phyloP scores from a whole-genome alignment of 2,888 invertebrate species.

The Encarsia formosa region DNA sequence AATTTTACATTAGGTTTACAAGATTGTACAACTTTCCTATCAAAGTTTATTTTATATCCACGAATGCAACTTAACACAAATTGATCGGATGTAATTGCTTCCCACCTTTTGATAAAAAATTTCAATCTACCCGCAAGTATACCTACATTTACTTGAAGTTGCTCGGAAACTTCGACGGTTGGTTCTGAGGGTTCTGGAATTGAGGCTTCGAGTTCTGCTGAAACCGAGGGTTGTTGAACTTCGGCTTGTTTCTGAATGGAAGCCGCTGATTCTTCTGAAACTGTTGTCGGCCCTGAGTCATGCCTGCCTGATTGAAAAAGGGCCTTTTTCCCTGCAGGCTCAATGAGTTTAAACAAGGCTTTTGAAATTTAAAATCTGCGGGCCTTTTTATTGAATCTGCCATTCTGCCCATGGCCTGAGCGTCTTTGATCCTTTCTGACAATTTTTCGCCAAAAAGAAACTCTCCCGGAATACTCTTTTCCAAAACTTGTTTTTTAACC shows the following conservation, averaged over 20 bases:
- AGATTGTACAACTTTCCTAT: not conserved
- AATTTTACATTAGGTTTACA: not conserved
- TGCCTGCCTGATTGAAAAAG: not conserved
- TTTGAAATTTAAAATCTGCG: not conserved
- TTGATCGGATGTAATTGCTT: conserved; percentile 3
- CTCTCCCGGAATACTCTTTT: not conserved
- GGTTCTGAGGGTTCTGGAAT: not conserved
- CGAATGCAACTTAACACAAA: conserved; percentile 1
- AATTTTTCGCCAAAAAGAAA: not conserved
- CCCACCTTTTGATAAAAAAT: conserved; percentile 3
- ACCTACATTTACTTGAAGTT: conserved; percentile 8
- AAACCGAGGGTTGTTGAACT: not conserved
- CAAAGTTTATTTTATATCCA: conserved; percentile 5
- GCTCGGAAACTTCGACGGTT: not conserved
- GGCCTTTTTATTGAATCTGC: not conserved
- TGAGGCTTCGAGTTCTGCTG: not conserved
- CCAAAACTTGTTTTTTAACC: conserved; percentile 49
- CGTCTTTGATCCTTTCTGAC: not conserved
- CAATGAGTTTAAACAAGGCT: not conserved
- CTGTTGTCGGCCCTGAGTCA: not conserved
- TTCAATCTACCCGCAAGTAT: conserved; percentile 11
- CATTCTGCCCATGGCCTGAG: not conserved
- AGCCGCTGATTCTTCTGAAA: not conserved
- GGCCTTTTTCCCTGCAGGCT: conserved; percentile 1
- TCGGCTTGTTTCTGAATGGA: not conserved